phyloP scores from a whole-genome alignment of 2,113 vertebrate genomes.

The Rynchops niger region DNA sequence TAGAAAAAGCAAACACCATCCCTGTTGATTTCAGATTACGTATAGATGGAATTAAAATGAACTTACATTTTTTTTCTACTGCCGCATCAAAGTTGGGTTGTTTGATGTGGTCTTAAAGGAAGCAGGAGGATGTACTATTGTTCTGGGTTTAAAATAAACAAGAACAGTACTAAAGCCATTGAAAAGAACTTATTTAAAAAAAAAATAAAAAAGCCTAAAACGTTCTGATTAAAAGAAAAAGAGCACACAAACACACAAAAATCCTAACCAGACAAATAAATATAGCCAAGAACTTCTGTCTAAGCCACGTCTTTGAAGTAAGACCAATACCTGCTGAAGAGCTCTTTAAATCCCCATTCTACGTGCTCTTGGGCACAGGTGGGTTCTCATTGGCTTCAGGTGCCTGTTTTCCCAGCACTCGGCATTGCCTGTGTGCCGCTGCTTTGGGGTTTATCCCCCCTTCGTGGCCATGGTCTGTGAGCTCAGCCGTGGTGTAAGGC shows the following conservation, averaged over 20 bases:
- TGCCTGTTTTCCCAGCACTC: not conserved
- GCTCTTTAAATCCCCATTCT: accelerated
- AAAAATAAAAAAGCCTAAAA: not conserved
- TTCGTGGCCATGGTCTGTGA: no score
- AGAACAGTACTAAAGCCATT: not conserved
- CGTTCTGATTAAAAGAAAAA: not conserved
- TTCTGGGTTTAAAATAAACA: not conserved
- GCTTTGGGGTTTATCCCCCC: not conserved
- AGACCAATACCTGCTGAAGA: not conserved
- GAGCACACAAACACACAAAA: accelerated
- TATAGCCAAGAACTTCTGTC: accelerated
- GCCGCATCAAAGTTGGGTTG: not conserved
- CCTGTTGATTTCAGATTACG: not conserved
- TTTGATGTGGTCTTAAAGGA: not conserved
- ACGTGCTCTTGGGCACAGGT: not conserved
- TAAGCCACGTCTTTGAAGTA: accelerated
- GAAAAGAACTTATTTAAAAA: not conserved
- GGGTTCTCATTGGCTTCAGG: not conserved
- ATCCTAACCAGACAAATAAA: accelerated
- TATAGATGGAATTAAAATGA: not conserved
- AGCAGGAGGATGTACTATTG: not conserved
- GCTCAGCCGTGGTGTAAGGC: not conserved
- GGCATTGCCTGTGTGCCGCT: accelerated
- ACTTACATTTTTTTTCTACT: not conserved
- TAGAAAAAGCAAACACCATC: not conserved